phyloP scores from a whole-genome alignment of 2,888 invertebrate species.

The Luperina nickerlii region DNA sequence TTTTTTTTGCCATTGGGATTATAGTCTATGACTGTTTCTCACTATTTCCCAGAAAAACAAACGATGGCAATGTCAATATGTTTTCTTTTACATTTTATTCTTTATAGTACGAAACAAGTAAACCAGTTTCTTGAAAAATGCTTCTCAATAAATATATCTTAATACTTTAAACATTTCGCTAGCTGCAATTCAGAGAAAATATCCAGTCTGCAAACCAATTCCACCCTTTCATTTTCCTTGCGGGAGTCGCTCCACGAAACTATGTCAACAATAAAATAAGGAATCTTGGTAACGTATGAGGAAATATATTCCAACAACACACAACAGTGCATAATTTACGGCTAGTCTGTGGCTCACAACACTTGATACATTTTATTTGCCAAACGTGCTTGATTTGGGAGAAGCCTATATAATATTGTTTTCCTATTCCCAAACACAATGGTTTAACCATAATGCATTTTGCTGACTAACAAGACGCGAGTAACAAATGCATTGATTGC shows the following conservation, averaged over 20 bases:
- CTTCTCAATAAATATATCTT: conserved; percentile 18
- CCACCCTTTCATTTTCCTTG: conserved; percentile 45
- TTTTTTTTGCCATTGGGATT: neutral
- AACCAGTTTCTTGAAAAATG: conserved; percentile 19
- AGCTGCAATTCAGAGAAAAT: conserved; percentile 25
- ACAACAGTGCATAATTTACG: conserved; percentile 53
- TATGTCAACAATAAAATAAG: conserved; percentile 55
- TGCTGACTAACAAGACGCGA: neutral
- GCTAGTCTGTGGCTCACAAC: conserved; percentile 39
- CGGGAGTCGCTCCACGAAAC: conserved; percentile 26
- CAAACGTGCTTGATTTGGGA: conserved; percentile 22
- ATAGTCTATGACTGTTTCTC: neutral
- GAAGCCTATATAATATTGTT: conserved; percentile 14
- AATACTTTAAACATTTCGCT: conserved; percentile 19
- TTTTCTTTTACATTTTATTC: neutral
- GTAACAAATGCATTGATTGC: neutral
- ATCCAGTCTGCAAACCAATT: conserved; percentile 43
- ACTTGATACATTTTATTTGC: conserved; percentile 40
- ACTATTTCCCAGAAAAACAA: neutral
- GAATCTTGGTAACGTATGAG: conserved; percentile 45
- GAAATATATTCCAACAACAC: conserved; percentile 51
- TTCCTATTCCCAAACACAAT: neutral
- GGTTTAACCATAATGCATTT: conserved; percentile 11
- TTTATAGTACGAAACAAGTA: neutral
- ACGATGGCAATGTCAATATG: neutral